Conservation (phyloP, 2,888 invertebrate genomes). For the Panorpa germanica region DNA sequence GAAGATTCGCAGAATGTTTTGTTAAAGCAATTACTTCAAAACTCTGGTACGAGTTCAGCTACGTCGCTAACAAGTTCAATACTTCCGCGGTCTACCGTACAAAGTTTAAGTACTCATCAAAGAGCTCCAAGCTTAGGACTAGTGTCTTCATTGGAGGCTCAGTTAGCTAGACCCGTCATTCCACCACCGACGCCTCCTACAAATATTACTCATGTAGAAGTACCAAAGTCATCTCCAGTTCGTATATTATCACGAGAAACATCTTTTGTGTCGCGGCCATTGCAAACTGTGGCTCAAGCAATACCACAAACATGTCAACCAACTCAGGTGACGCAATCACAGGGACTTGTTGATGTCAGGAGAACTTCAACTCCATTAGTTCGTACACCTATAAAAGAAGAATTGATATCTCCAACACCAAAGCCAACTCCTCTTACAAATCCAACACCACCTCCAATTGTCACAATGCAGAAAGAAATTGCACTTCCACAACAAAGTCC, state of each 20-base stretch:
- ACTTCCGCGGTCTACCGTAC: conserved; percentile 20
- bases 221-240: conserved; percentile 28
- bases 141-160: conserved; percentile 57
- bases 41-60: conserved; percentile 41
- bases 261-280: conserved; percentile 34
- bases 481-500: conserved; percentile 17
- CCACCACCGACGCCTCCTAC: conserved; percentile 34
- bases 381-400: conserved; percentile 27
- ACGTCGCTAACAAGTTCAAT: conserved; percentile 28
- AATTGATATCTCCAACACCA: conserved; percentile 18
- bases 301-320: conserved; percentile 10
- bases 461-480: conserved; percentile 9
- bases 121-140: conserved; percentile 45
- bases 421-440: conserved; percentile 25
- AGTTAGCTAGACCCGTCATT: conserved; percentile 52
- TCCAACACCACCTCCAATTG: conserved; percentile 12
- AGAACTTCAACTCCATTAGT: conserved; percentile 25
- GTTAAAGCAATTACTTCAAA: conserved; percentile 76
- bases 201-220: conserved; percentile 28
- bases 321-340: conserved; percentile 13
- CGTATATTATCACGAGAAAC: conserved; percentile 32
- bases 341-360: conserved; percentile 30
- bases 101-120: conserved; percentile 27
- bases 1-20: conserved; percentile 83
- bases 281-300: conserved; percentile 26